Percentiles rank a stretch among this genome's conserved stretches.
Evolutionary conservation across 2,797 vertebrate genomes (phyloP).

Genomic region (Girardinus metallicus): DNA sequence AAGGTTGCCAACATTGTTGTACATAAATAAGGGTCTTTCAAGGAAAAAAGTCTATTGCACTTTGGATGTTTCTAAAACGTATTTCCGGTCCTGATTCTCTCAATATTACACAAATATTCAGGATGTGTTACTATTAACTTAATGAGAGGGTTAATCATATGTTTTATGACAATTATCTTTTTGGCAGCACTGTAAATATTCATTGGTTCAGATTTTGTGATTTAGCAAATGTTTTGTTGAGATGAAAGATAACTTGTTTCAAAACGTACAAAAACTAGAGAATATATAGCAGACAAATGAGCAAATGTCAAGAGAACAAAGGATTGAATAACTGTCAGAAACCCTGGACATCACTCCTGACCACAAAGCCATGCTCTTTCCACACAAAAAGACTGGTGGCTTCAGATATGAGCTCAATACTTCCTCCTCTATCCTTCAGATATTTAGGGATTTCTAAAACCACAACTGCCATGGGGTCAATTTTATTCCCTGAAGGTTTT

Average conservation of each 20-base stretch:
- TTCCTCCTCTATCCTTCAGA: not conserved
- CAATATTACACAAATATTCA: not conserved
- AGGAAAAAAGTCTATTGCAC: not conserved
- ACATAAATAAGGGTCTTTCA: not conserved
- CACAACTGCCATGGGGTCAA: not conserved
- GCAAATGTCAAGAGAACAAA: not conserved
- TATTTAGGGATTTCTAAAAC: not conserved
- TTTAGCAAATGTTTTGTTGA: not conserved
- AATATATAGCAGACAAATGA: not conserved
- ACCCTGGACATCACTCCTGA: not conserved
- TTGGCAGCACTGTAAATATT: not conserved
- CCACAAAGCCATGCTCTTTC: not conserved
- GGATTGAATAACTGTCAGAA: not conserved
- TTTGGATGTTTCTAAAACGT: not conserved
- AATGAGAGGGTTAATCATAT: not conserved
- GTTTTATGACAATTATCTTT: not conserved
- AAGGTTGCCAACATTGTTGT: not conserved
- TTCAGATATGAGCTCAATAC: not conserved
- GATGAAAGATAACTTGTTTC: not conserved
- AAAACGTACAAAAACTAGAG: not conserved
- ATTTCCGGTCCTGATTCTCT: not conserved
- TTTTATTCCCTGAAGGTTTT: not conserved
- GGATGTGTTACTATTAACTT: not conserved
- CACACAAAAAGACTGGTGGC: not conserved
- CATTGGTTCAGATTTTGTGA: not conserved